Conservation (phyloP, 2,797 vertebrate species). For the Steatocranus sp. region DNA sequence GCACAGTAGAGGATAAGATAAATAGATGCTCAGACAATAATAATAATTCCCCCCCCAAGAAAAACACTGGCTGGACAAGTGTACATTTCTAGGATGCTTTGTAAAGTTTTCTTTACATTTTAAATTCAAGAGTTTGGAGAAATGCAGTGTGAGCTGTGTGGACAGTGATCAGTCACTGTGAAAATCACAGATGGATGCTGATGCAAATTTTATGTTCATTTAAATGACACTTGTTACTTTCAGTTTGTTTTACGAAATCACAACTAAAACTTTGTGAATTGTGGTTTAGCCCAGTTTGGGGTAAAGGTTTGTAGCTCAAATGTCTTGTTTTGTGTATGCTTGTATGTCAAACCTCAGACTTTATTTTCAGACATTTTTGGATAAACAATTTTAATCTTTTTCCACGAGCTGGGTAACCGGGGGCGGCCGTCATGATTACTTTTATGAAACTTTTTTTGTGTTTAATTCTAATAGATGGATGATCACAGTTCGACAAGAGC, state of each 20-base stretch:
- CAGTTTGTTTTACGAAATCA: not conserved
- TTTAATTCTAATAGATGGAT: conserved; percentile 94
- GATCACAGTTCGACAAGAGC: conserved; percentile 87
- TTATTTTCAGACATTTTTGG: not conserved
- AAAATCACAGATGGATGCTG: not conserved
- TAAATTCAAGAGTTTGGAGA: not conserved
- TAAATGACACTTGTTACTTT: not conserved
- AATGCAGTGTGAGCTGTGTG: not conserved
- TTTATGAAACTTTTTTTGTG: conserved; percentile 72
- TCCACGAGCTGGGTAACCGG: not conserved
- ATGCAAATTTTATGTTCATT: not conserved
- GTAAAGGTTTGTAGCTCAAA: not conserved
- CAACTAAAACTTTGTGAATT: not conserved
- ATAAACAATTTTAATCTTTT: not conserved
- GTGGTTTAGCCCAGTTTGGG: not conserved
- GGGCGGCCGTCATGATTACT: not conserved
- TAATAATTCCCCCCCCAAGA: not conserved
- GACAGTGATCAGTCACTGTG: not conserved
- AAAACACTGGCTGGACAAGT: not conserved
- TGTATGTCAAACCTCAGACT: not conserved
- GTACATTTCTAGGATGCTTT: not conserved
- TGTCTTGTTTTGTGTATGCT: not conserved
- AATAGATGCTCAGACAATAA: not conserved
- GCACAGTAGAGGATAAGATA: not conserved
- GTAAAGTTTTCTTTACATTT: not conserved